Conservation (phyloP, 2,888 invertebrate genomes). For the Saturnia japonica region DNA sequence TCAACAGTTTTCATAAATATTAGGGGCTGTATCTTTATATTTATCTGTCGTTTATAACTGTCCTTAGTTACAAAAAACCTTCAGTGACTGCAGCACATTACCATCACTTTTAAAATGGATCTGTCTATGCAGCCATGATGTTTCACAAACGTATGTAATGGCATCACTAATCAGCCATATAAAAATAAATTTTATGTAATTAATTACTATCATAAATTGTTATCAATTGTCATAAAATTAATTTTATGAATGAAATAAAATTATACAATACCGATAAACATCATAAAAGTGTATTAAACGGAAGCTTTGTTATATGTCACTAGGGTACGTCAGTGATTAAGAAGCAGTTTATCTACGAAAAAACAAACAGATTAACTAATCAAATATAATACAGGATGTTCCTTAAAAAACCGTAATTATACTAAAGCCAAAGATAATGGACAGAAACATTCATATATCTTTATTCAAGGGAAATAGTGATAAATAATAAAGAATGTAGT, state of each 20-base stretch:
- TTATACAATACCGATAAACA: neutral
- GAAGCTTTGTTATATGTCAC: conserved; percentile 18
- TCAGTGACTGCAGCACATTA: no score
- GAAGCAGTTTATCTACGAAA: neutral
- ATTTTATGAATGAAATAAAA: conserved; percentile 12
- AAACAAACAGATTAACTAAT: conserved; percentile 9
- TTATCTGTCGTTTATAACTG: no score
- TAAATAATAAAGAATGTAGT: neutral
- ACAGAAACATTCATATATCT: neutral
- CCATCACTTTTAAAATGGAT: neutral
- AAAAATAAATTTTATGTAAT: neutral
- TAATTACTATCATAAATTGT: neutral
- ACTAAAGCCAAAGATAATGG: neutral
- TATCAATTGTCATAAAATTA: conserved; percentile 7
- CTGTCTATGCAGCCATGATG: neutral
- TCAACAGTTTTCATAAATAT: no score
- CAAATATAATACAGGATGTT: neutral
- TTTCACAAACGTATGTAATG: neutral
- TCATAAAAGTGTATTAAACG: conserved; percentile 13
- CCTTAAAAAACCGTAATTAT: neutral
- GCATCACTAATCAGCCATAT: neutral
- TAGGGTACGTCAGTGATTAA: neutral
- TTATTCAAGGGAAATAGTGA: neutral
- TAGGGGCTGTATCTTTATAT: no score
- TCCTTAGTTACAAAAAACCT: no score